phyloP scores from a whole-genome alignment of 2,888 invertebrate species.

The Polymixis flavicincta region DNA sequence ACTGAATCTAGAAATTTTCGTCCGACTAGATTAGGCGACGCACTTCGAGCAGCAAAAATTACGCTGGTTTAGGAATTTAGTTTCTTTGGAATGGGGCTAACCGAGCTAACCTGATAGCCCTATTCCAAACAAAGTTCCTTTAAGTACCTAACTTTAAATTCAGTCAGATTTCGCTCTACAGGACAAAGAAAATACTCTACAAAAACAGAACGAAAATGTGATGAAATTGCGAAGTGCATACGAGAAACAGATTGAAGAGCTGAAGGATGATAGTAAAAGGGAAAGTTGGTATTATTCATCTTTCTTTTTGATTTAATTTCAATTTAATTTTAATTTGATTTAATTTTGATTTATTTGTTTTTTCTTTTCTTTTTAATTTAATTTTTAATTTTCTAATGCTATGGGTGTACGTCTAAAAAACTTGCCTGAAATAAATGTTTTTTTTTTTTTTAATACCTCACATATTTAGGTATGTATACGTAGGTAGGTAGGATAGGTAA shows the following conservation, averaged over 20 bases:
- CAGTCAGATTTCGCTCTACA: slow-evolving; percentile 53
- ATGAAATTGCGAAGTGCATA: slow-evolving; percentile 75
- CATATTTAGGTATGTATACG: too few species aligned
- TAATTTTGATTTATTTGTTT: too few species aligned
- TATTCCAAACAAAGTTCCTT: not conserved
- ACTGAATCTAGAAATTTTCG: not conserved
- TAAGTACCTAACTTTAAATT: not conserved
- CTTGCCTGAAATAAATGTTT: too few species aligned
- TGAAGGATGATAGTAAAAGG: slow-evolving; percentile 76
- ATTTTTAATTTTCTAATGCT: too few species aligned
- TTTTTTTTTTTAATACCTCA: too few species aligned
- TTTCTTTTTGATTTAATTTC: too few species aligned
- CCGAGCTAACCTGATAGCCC: not conserved
- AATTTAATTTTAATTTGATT: too few species aligned
- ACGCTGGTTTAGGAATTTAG: not conserved
- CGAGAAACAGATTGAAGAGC: slow-evolving; percentile 79
- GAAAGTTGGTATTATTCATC: slow-evolving; percentile 76
- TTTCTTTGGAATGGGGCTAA: not conserved
- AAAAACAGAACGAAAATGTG: slow-evolving; percentile 76
- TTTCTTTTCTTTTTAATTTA: too few species aligned
- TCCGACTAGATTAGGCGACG: not conserved
- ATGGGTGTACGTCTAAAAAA: too few species aligned
- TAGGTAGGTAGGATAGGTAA: too few species aligned
- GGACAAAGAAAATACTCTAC: slow-evolving; percentile 80
- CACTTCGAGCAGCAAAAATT: not conserved